Base-by-base conservation (phyloP, 2,113 vertebrate species). In the Silurus glanis region DNA sequence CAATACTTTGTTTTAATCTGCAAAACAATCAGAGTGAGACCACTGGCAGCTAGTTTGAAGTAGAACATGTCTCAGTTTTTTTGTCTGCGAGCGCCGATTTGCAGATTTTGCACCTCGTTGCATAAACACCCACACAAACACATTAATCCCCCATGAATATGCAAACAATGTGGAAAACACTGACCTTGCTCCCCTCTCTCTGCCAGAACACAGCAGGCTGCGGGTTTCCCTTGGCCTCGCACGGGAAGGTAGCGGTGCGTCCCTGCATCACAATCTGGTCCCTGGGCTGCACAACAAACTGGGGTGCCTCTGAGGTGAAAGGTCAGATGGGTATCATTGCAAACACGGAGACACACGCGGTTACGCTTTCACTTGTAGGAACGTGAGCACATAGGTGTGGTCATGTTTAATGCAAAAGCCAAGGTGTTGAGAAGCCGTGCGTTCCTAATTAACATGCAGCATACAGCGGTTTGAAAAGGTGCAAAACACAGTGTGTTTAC, bases 121-220 rank as follows among this genome's bases (percentile, higher is more conserved):
- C 9, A 66, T 45, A n/a, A 85, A 79, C 83, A 58, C 84, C 74
- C n/a, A 85, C 47, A 80, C 21, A 85, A 49, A 67, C 53, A 72
- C 79, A 81, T 71, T 58, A 80, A 49, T 21, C 23, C 56, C 17
- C 56, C 79, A 82, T 80, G 61, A 82, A 81, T 61, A 82, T 5
- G 37, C 17, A 49, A 83, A 37, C 13, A 9, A 49, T n/a, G 49
- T 75, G 25, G 10, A 66, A 19, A 64, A 72, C 69, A 83, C 93
- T 91, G 93, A 99, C 98, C 97, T 99, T 97, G 90, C 96, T 99
- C 84, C 98, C 98, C 93, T 99, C 98, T 91, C 96, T 99, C 92
- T 99, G 98, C 98, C 98, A 99, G 94, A 99, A 99, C 86, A 99
- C 97, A 72, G 97, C 97, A 64, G 98, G 98, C 85, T 99, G 98